These are phyloP conservation scores for Troides aeacus DNA, from an alignment of 2,888 invertebrate genomes.

Conservation along the genomic window DNA sequence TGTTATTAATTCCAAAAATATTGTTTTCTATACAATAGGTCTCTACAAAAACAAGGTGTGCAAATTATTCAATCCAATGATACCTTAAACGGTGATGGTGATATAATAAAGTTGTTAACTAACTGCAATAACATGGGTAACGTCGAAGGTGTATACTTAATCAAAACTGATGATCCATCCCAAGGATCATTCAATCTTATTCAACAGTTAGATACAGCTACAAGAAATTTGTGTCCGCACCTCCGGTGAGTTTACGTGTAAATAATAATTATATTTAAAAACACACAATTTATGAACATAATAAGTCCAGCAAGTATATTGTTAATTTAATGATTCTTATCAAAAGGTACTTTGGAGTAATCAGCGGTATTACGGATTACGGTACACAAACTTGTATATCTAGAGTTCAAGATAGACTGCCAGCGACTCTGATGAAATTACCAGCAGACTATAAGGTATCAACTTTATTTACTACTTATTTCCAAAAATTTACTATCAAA, in stretches of 20 bases:
- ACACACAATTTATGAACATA: background rate
- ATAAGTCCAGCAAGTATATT: background rate
- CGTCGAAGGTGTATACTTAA: slow-evolving; percentile 26
- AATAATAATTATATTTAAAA: background rate
- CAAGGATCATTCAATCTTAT: slow-evolving; percentile 2
- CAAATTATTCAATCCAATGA: slow-evolving; percentile 25
- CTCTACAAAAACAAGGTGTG: slow-evolving; percentile 34
- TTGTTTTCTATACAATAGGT: slow-evolving; percentile 31
- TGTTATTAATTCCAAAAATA: background rate
- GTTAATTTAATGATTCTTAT: background rate
- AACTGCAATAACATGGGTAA: slow-evolving; percentile 6
- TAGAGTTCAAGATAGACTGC: slow-evolving; percentile 26
- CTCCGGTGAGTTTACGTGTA: slow-evolving; percentile 40
- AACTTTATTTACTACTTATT: background rate
- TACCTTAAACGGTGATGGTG: slow-evolving; percentile 9
- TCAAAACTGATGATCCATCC: slow-evolving; percentile 5
- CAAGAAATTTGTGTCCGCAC: slow-evolving; percentile 41
- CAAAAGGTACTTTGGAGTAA: slow-evolving; percentile 23
- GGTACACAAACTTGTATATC: slow-evolving; percentile 20
- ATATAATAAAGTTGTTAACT: slow-evolving; percentile 6
- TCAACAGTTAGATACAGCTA: slow-evolving; percentile 37
- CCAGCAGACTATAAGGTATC: slow-evolving; percentile 19
- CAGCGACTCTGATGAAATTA: slow-evolving; percentile 28
- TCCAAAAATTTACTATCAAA: background rate
- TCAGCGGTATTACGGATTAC: slow-evolving; percentile 1